phyloP scores from a whole-genome alignment of 2,888 invertebrate species.

The Digitonthophagus gazella region DNA sequence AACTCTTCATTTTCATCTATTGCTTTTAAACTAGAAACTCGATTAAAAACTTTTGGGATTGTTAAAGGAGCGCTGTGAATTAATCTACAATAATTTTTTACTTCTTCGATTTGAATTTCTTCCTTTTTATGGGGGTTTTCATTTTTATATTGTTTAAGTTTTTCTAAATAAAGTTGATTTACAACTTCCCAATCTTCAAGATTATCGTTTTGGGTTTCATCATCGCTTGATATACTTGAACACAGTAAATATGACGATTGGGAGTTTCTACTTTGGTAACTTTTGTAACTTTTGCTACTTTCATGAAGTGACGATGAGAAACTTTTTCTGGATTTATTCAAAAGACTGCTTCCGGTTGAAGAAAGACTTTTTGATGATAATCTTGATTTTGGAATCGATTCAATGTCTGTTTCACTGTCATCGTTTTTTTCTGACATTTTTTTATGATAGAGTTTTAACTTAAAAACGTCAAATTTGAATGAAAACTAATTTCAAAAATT shows the following conservation, averaged over 20 bases:
- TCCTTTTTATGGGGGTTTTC: neutral
- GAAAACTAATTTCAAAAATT: no score
- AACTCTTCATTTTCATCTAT: constrained; percentile 3
- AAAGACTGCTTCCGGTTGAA: neutral
- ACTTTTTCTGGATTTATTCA: neutral
- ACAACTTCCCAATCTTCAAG: neutral
- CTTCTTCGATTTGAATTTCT: neutral
- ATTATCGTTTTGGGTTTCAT: neutral
- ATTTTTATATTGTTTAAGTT: neutral
- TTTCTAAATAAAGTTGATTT: neutral
- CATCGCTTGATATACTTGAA: neutral
- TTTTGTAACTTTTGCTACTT: neutral
- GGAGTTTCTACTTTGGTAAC: neutral
- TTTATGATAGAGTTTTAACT: neutral
- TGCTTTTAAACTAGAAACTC: neutral
- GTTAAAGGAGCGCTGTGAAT: neutral
- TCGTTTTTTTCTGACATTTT: neutral
- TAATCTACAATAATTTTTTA: neutral
- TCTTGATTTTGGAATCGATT: no score
- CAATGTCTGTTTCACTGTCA: neutral
- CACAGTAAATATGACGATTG: neutral
- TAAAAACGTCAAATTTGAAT: no score
- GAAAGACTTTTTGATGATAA: neutral
- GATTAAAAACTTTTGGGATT: neutral
- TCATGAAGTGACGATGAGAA: neutral